Conservation (phyloP, 2,113 vertebrate genomes). For the Lophotis ruficrista region DNA sequence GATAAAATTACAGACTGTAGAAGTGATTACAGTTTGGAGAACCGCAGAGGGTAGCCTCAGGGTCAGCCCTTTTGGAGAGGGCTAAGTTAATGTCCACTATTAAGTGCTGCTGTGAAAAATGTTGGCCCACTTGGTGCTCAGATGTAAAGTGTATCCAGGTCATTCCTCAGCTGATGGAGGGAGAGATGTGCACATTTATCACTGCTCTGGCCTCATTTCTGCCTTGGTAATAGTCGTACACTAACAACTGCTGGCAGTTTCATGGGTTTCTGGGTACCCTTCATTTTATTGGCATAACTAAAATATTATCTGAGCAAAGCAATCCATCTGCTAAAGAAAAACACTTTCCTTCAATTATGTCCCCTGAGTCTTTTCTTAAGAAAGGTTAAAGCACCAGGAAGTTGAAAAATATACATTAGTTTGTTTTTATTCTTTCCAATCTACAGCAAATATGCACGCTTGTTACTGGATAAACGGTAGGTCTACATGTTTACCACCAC, state of each 20-base stretch:
- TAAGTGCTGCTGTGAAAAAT: slow-evolving; percentile 95
- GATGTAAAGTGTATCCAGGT: slow-evolving; percentile 89
- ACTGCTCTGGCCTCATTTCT: slow-evolving; percentile 95
- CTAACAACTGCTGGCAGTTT: slow-evolving; percentile 87
- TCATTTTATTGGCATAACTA: slow-evolving; percentile 81
- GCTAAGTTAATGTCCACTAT: slow-evolving; percentile 88
- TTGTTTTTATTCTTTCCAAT: slow-evolving; percentile 70
- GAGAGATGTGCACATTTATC: slow-evolving; percentile 88
- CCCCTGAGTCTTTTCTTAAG: slow-evolving; percentile 69
- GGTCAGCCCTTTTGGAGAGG: slow-evolving; percentile 83
- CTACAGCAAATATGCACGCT: slow-evolving; percentile 22
- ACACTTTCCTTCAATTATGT: slow-evolving; percentile 75
- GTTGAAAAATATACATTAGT: slow-evolving; percentile 71
- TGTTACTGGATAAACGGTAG: neutral
- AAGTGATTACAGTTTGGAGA: slow-evolving; percentile 92
- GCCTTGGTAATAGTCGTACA: slow-evolving; percentile 85
- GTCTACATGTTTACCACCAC: slow-evolving; percentile 21
- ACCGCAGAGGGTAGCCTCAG: slow-evolving; percentile 69
- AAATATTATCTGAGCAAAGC: slow-evolving; percentile 78
- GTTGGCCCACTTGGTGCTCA: slow-evolving; percentile 87
- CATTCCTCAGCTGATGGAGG: slow-evolving; percentile 90
- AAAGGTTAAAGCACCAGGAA: slow-evolving; percentile 73
- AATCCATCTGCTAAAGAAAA: slow-evolving; percentile 78
- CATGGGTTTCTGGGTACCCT: slow-evolving; percentile 81
- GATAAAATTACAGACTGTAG: slow-evolving; percentile 93